Conservation (phyloP, 2,797 vertebrate species). For the Lateolabrax maculatus region DNA sequence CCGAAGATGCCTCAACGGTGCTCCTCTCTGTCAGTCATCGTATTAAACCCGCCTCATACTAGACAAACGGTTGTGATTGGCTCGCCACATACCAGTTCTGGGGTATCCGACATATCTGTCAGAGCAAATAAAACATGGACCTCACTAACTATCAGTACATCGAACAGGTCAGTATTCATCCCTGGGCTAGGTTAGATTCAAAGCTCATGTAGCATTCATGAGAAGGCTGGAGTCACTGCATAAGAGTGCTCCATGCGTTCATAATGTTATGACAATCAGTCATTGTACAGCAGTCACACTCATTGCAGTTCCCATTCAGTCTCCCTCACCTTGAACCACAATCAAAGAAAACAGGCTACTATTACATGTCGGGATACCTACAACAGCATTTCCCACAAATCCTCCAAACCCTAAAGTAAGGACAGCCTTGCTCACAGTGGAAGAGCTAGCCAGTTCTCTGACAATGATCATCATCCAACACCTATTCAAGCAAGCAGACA, state of each 20-base stretch:
- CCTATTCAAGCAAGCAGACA: constrained; percentile 25
- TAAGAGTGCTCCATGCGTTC: background rate
- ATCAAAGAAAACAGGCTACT: background rate
- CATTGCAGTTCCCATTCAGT: background rate
- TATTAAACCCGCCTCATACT: too few relatives aligned
- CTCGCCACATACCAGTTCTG: too few relatives aligned
- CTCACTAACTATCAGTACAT: too few relatives aligned
- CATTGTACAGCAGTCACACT: constrained; percentile 3
- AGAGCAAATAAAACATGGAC: too few relatives aligned
- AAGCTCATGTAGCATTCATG: constrained; percentile 10
- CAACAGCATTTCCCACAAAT: constrained; percentile 18
- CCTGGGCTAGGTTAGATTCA: background rate
- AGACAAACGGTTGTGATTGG: too few relatives aligned
- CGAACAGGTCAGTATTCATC: constrained; percentile 25
- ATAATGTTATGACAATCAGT: background rate
- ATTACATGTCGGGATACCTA: background rate
- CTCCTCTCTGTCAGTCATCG: too few relatives aligned
- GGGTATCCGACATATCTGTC: too few relatives aligned
- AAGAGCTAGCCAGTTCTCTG: constrained; percentile 10
- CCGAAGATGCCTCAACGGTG: too few relatives aligned
- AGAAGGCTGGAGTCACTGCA: background rate
- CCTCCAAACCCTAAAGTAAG: constrained; percentile 9
- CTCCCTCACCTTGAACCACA: background rate
- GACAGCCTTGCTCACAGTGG: background rate
- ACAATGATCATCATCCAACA: constrained; percentile 26